These are phyloP conservation scores for Tribolium freemani DNA, from an alignment of 2,888 invertebrate species.

Conservation along the genomic window DNA sequence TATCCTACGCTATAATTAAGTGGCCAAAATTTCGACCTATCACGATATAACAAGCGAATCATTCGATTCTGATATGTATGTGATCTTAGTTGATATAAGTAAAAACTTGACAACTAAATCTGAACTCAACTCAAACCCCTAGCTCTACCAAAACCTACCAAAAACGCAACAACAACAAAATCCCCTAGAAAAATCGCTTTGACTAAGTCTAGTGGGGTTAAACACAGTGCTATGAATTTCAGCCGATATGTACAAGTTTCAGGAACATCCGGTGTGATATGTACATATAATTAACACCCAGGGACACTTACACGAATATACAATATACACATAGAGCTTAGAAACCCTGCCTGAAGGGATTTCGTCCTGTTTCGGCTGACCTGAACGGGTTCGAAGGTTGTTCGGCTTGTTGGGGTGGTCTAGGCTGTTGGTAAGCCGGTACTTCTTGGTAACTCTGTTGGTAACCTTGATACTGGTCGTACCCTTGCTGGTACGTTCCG, in stretches of 20 bases:
- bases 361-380: conserved; percentile 71
- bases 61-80: conserved; percentile 69
- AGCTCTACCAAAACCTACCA: background rate
- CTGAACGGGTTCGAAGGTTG: conserved; percentile 66
- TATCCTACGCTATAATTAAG: conserved; percentile 48
- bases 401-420: conserved; percentile 63
- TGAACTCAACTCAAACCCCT: conserved; percentile 1
- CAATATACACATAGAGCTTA: conserved; percentile 56
- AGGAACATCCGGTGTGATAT: conserved; percentile 65
- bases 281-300: conserved; percentile 55
- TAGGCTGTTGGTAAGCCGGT: conserved; percentile 53
- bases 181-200: background rate
- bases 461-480: conserved; percentile 66
- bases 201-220: conserved; percentile 11
- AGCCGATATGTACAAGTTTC: conserved; percentile 60
- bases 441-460: conserved; percentile 50
- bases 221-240: conserved; percentile 25
- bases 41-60: conserved; percentile 66
- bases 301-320: conserved; percentile 53
- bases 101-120: conserved; percentile 2
- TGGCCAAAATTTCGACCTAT: conserved; percentile 62
- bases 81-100: conserved; percentile 68
- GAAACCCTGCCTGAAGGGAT: conserved; percentile 89
- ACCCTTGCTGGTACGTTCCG: conserved; percentile 67
- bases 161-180: background rate